phyloP scores from a whole-genome alignment of 2,888 invertebrate genomes.

The Furcula furcula region DNA sequence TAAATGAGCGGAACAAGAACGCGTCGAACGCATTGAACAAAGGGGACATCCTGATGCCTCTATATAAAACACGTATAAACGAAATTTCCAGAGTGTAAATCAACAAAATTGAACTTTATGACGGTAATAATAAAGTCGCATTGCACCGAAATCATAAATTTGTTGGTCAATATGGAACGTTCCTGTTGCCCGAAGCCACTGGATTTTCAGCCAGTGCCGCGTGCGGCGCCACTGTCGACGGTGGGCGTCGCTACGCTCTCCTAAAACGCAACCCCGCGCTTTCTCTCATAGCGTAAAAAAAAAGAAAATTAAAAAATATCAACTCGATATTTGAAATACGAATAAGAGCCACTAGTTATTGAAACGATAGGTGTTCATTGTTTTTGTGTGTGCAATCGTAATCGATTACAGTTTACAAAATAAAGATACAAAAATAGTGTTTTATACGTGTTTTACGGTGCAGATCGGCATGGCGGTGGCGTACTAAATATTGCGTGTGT shows the following conservation, averaged over 20 bases:
- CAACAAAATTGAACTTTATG: constrained; percentile 29
- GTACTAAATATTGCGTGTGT: constrained; percentile 41
- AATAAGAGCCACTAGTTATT: constrained; percentile 15
- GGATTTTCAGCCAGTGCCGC: constrained; percentile 70
- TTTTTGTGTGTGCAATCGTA: constrained; percentile 19
- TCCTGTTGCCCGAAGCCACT: constrained; percentile 57
- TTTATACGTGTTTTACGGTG: constrained; percentile 63
- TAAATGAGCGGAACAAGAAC: constrained; percentile 60
- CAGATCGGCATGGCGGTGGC: constrained; percentile 60
- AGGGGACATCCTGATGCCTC: constrained; percentile 66
- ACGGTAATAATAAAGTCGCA: constrained; percentile 29
- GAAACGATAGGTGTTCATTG: constrained; percentile 16
- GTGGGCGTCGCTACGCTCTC: constrained; percentile 67
- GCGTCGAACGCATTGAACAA: constrained; percentile 68
- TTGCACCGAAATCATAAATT: constrained; percentile 25
- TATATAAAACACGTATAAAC: constrained; percentile 30
- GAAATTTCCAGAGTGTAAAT: constrained; percentile 1
- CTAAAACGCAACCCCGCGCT: constrained; percentile 43
- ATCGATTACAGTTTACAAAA: constrained; percentile 48
- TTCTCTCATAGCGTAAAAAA: constrained; percentile 36
- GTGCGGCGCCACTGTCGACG: constrained; percentile 74
- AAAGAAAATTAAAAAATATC: constrained; percentile 27
- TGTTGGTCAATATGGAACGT: constrained; percentile 45
- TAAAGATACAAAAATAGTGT: constrained; percentile 69
- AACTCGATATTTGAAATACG: constrained; percentile 9